Evolutionary conservation across 2,113 vertebrate species (phyloP).

Genomic region (Sturnira hondurensis): DNA sequence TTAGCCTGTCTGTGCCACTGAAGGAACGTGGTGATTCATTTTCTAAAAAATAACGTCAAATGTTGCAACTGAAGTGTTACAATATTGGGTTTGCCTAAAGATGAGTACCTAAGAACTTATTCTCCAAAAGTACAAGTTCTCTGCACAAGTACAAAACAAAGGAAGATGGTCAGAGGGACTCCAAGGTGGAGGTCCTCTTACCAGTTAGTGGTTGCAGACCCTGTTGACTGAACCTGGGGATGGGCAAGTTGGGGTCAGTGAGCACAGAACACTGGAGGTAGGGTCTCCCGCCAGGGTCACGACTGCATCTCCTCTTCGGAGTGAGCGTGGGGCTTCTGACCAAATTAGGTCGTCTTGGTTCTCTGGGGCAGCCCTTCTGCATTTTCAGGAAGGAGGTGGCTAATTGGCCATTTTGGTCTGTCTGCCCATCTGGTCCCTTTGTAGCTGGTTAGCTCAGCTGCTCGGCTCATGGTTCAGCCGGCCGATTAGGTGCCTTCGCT

Average conservation of each 20-base stretch:
- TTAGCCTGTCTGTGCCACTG: not conserved
- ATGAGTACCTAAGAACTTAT: not conserved
- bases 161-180: not conserved
- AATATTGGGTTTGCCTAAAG: not conserved
- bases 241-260: not conserved
- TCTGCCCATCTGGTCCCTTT: not conserved
- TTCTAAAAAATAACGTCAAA: not conserved
- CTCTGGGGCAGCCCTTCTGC: not conserved
- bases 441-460: not conserved
- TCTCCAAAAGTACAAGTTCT: not conserved
- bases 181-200: not conserved
- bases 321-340: not conserved
- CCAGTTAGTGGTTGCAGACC: not conserved
- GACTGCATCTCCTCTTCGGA: not conserved
- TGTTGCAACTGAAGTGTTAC: not conserved
- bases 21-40: not conserved
- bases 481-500: not conserved
- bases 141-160: not conserved
- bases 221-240: not conserved
- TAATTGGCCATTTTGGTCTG: not conserved
- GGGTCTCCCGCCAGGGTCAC: not conserved
- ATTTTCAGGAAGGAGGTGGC: constrained; percentile 24
- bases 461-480: not conserved
- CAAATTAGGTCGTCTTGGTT: not conserved
- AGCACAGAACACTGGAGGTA: not conserved